A percentile compares a stretch with the other conserved stretches of the same genome.
Evolutionary conservation across 1,140 invertebrate species (phyloP).

Genomic region (Aphis gossypii): DNA sequence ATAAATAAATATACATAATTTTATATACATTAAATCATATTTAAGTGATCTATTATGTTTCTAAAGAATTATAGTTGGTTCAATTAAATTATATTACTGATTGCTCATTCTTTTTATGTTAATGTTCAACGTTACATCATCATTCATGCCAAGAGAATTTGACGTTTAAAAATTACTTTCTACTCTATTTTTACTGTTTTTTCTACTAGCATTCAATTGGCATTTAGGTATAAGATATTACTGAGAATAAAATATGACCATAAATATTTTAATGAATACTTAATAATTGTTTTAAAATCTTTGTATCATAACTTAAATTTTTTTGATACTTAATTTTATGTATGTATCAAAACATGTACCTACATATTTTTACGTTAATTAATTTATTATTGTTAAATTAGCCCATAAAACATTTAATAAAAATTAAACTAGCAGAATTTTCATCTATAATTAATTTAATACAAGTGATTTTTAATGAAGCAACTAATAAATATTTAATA

Average conservation of each 20-base stretch:
- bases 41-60: not conserved
- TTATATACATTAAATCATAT: not conserved
- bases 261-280: not conserved
- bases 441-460: not conserved
- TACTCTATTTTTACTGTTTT: not conserved
- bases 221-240: not conserved
- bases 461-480: not conserved
- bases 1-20: not conserved
- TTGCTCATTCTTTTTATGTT: not conserved
- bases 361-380: not conserved
- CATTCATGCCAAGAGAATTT: not conserved
- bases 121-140: not conserved
- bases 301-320: not conserved
- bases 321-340: not conserved
- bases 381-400: not conserved
- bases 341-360: not conserved
- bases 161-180: slow-evolving; percentile 31
- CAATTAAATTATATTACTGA: not conserved
- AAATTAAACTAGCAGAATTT: no score
- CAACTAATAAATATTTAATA: not conserved
- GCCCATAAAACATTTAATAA: not conserved
- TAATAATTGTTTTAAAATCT: not conserved
- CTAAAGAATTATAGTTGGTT: not conserved
- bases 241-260: not conserved
- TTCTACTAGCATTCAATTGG: not conserved